Conservation (phyloP, 2,113 vertebrate species). For the Origma solitaria region DNA sequence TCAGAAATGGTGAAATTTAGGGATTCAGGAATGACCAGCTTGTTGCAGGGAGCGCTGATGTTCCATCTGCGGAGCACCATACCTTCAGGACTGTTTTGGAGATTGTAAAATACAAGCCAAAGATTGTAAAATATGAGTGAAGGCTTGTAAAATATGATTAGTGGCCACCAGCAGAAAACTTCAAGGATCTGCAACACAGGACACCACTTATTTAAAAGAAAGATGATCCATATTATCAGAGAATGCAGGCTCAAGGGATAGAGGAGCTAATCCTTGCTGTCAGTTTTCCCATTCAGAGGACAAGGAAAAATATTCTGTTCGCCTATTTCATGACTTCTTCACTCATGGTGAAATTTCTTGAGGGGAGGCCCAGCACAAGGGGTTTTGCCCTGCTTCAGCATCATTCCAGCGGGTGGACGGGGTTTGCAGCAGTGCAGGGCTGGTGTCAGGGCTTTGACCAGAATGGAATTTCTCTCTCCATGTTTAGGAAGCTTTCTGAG, state of each 20-base stretch:
- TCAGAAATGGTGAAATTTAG: neutral
- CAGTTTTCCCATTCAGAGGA: neutral
- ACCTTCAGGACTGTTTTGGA: neutral
- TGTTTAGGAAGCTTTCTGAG: constrained; percentile 47
- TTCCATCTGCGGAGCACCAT: neutral
- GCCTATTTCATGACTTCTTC: neutral
- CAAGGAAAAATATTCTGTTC: neutral
- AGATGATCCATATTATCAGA: neutral
- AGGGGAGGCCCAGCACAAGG: neutral
- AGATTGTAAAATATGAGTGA: neutral
- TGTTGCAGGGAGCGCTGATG: neutral
- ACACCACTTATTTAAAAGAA: neutral
- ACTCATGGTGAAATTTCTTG: neutral
- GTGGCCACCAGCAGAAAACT: neutral
- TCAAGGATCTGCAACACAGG: neutral
- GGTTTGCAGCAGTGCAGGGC: neutral
- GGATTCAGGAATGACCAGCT: neutral
- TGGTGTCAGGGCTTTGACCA: constrained; percentile 59
- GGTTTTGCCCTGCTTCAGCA: neutral
- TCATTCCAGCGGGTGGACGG: neutral
- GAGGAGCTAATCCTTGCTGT: neutral
- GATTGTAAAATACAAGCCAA: neutral
- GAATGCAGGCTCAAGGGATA: neutral
- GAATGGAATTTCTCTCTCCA: constrained; percentile 38
- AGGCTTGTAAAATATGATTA: constrained; percentile 11